phyloP scores from a whole-genome alignment of 2,797 vertebrate genomes.

The Rhinogobio ventralis region DNA sequence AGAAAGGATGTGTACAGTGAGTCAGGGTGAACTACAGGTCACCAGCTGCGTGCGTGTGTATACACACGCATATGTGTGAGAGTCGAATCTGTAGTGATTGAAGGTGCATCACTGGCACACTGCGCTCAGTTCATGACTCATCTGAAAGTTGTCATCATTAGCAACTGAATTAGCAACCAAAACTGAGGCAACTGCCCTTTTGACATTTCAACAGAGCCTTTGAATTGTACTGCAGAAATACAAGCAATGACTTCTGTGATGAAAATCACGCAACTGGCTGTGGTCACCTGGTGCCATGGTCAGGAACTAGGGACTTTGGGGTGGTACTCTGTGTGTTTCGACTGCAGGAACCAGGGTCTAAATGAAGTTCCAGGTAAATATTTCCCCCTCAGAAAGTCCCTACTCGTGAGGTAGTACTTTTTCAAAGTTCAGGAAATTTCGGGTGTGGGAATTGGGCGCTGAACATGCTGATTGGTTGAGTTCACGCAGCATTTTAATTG shows the following conservation, averaged over 20 bases:
- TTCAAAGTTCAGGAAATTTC: too few relatives aligned
- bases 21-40: conserved; percentile 40
- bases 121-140: conserved; percentile 39
- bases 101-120: conserved; percentile 48
- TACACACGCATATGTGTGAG: not conserved
- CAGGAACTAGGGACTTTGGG: too few relatives aligned
- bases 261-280: not conserved
- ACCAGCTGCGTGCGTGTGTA: conserved; percentile 9
- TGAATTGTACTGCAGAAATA: not conserved
- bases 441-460: too few relatives aligned
- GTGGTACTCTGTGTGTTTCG: too few relatives aligned
- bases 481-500: too few relatives aligned
- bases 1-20: conserved; percentile 41
- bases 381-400: too few relatives aligned
- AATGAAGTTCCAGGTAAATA: too few relatives aligned
- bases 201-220: conserved; percentile 35
- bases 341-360: too few relatives aligned
- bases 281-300: not conserved
- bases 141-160: conserved; percentile 41
- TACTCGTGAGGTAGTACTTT: too few relatives aligned
- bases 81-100: conserved; percentile 10
- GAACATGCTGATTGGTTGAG: too few relatives aligned
- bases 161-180: conserved; percentile 52
- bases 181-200: conserved; percentile 20
- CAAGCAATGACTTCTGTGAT: not conserved